Evolutionary conservation across 2,888 invertebrate species (phyloP), one percentile per base, ranked within the genome.

Genomic region (Polietes domitor): DNA sequence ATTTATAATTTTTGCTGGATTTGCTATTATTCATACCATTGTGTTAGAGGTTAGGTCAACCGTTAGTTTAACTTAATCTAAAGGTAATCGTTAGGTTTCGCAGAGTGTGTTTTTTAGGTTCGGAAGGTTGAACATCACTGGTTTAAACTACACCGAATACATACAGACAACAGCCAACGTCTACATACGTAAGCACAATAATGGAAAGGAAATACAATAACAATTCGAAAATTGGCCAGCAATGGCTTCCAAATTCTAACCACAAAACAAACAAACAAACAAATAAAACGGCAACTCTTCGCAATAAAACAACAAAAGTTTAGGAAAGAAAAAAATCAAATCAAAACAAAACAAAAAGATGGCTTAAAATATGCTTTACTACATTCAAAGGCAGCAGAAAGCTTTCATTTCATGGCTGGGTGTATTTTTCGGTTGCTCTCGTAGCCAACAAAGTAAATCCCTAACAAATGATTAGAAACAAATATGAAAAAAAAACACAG

Each of bases 361-460:
- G 91, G 92, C 90, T 90, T 92, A 92, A 91, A 91, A 91, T 91
- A 91, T 91, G 91, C 91, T 91, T 91, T 91, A 92, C 91, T 91
- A 91, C 91, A 91, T 91, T 91, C 82, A 88, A 85, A 76, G 85
- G 83, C 88, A 90, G 89, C 89, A 91, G 90, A 89, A 88, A 87
- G 86, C 89, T 87, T 89, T 88, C 88, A 87, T 89, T 91, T 92
- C 90, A 90, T 87, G 80, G 71, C 55, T 85, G 76, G 15, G 65
- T 7, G 53, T 53, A 53, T 53, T 53, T 53, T 65, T 65, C 10
- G 41, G 21, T 65, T 65, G 37, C n/a, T 15, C 19, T 28, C 63
- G 63, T 61, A 77, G 85, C 71, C 83, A 83, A 85, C 80, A 85
- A 83, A 76, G 53, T 72, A 55, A 55, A 55, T 24, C 2, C 15